Evolutionary conservation across 2,888 invertebrate genomes (phyloP).

Genomic region (Drosophila nr. perissopoda): DNA sequence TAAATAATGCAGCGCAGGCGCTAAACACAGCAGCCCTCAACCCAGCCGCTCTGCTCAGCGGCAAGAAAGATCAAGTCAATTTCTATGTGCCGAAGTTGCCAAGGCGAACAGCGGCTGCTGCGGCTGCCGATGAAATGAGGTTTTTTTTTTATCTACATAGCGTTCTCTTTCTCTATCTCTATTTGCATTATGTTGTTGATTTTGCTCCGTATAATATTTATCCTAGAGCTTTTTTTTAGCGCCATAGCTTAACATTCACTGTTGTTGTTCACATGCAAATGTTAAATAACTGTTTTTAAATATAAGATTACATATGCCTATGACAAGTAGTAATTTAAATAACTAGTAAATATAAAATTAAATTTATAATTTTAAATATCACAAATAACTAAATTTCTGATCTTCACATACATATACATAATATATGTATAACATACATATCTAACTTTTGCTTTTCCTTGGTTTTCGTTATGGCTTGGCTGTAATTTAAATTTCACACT

Average conservation of each 20-base stretch:
- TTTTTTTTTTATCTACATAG: conserved; percentile 56
- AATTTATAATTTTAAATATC: not conserved
- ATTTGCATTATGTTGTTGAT: not conserved
- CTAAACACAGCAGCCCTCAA: conserved; percentile 80
- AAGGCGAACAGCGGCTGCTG: conserved; percentile 65
- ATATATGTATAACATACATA: not conserved
- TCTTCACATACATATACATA: not conserved
- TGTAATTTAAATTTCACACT: not conserved
- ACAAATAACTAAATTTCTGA: not conserved
- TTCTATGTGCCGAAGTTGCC: conserved; percentile 83
- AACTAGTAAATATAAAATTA: not conserved
- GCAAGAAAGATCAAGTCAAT: conserved; percentile 82
- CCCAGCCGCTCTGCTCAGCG: conserved; percentile 75
- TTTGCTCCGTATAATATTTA: not conserved
- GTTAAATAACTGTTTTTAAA: not conserved
- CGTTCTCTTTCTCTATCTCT: not conserved
- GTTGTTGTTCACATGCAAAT: not conserved
- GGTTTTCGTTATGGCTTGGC: not conserved
- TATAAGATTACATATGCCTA: not conserved
- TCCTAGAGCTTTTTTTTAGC: not conserved
- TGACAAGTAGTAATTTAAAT: conserved; percentile 1
- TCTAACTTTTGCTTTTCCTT: not conserved
- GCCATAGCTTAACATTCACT: conserved; percentile 1
- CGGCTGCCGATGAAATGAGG: conserved; percentile 76
- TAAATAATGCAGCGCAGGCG: conserved; percentile 80